phyloP scores from a whole-genome alignment of 1,140 invertebrate genomes.

The Zaprionus gabonicus region DNA sequence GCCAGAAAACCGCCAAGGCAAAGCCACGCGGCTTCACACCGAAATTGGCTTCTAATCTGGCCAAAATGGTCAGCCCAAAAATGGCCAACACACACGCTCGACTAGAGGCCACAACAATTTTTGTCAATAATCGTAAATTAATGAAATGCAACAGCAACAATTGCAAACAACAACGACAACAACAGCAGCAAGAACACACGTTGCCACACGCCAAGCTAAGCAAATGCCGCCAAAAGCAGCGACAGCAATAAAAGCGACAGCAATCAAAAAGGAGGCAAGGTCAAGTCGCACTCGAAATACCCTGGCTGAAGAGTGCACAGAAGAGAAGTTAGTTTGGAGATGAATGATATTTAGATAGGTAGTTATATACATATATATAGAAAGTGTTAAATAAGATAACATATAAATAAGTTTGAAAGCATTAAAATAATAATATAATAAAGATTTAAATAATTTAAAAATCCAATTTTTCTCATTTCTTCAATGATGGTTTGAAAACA shows the following conservation, averaged over 20 bases:
- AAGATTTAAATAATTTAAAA: too few relatives aligned
- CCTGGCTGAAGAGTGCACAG: background rate
- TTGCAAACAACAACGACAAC: background rate
- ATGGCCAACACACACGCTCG: constrained; percentile 41
- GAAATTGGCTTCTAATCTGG: constrained; percentile 72
- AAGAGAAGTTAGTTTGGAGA: background rate
- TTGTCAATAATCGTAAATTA: constrained; percentile 80
- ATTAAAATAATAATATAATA: too few relatives aligned
- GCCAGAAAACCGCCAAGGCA: background rate
- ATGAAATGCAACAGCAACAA: constrained; percentile 64
- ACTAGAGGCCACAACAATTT: constrained; percentile 38
- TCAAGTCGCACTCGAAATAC: constrained; percentile 7
- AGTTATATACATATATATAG: too few relatives aligned
- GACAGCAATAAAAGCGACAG: constrained; percentile 19
- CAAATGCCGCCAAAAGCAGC: constrained; percentile 42
- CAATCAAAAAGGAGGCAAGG: background rate
- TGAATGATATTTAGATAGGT: too few relatives aligned
- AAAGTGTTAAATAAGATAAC: too few relatives aligned
- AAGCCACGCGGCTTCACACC: constrained; percentile 55
- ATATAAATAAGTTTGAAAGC: too few relatives aligned
- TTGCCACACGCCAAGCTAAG: constrained; percentile 54
- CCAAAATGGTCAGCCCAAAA: constrained; percentile 56
- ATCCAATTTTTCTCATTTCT: too few relatives aligned
- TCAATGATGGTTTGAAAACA: too few relatives aligned
- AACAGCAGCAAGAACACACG: constrained; percentile 4